These are phyloP conservation scores for Podarcis lilfordi DNA, from an alignment of 2,797 vertebrate genomes.

Conservation along the genomic window DNA sequence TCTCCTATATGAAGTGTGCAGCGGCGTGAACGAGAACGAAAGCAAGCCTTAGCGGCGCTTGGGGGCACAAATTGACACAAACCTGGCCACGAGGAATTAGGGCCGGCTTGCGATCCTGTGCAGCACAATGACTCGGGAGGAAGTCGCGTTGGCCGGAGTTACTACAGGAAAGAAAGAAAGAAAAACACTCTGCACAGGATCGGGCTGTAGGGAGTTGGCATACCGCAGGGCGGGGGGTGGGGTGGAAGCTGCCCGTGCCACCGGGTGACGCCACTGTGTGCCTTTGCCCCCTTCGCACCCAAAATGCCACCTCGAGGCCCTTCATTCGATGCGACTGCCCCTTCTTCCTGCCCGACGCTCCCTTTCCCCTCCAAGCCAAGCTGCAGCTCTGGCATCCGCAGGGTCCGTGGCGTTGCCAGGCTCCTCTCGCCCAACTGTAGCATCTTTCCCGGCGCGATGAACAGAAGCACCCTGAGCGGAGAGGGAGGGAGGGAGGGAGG, in stretches of 20 bases:
- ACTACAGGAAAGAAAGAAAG: not conserved
- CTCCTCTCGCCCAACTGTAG: not conserved
- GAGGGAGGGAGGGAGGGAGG: not conserved
- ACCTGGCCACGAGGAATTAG: not conserved
- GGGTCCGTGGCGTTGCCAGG: not conserved
- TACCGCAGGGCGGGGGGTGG: not conserved
- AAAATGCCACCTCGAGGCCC: not conserved
- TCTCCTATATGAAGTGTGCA: not conserved
- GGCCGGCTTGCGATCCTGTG: not conserved
- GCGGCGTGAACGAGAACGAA: not conserved
- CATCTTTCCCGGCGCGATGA: not conserved
- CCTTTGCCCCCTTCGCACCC: not conserved
- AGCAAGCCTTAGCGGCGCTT: not conserved
- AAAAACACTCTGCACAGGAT: not conserved
- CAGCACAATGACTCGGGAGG: not conserved
- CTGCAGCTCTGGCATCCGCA: not conserved
- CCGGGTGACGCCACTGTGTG: not conserved
- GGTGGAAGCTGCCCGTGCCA: not conserved
- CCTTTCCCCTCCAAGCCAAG: fast-evolving
- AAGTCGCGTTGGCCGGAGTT: not conserved
- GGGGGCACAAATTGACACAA: not conserved
- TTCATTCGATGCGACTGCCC: no score
- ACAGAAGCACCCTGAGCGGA: not conserved
- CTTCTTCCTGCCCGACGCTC: not conserved
- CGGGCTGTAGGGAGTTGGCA: not conserved